A percentile compares a stretch with the other conserved stretches of the same genome.
These are phyloP conservation scores for Chrosomus eos DNA, from an alignment of 2,797 vertebrate genomes.

Conservation along the genomic window DNA sequence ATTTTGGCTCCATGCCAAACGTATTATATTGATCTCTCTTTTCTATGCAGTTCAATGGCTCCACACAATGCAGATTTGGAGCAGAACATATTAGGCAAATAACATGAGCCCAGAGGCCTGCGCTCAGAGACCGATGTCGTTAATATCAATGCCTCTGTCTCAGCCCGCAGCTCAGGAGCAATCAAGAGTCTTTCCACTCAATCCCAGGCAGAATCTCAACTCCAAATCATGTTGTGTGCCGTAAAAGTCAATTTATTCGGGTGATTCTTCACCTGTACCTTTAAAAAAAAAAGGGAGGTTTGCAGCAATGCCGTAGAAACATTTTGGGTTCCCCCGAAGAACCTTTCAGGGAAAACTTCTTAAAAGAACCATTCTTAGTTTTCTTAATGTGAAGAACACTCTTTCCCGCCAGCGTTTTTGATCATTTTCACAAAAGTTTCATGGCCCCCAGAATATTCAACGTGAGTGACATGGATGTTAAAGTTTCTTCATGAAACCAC, in stretches of 20 bases:
- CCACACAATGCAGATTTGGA: slow-evolving; percentile 81
- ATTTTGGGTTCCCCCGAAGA: background rate
- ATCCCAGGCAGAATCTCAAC: slow-evolving; percentile 49
- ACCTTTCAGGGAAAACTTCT: background rate
- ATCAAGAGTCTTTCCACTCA: slow-evolving; percentile 48
- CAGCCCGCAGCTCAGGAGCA: slow-evolving; percentile 55
- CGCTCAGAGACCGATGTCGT: slow-evolving; percentile 67
- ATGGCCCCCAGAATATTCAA: too few species aligned
- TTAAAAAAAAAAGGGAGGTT: background rate
- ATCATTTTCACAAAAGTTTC: too few species aligned
- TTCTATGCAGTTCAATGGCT: slow-evolving; percentile 81
- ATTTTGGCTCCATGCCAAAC: slow-evolving; percentile 81
- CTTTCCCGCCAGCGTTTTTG: too few species aligned
- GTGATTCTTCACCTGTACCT: background rate
- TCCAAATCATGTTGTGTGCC: slow-evolving; percentile 44
- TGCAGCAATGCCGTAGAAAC: background rate
- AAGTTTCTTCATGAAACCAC: background rate
- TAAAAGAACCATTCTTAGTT: background rate
- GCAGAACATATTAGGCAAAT: slow-evolving; percentile 82
- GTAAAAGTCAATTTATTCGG: slow-evolving; percentile 46
- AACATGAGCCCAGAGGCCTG: slow-evolving; percentile 72
- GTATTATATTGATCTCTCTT: slow-evolving; percentile 87
- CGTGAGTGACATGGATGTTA: background rate
- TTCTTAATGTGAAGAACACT: background rate
- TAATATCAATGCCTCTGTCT: slow-evolving; percentile 60